Evolutionary conservation across 2,113 vertebrate genomes (phyloP), one percentile per base, ranked within the genome.

Genomic region (Oxygymnocypris stewartii): DNA sequence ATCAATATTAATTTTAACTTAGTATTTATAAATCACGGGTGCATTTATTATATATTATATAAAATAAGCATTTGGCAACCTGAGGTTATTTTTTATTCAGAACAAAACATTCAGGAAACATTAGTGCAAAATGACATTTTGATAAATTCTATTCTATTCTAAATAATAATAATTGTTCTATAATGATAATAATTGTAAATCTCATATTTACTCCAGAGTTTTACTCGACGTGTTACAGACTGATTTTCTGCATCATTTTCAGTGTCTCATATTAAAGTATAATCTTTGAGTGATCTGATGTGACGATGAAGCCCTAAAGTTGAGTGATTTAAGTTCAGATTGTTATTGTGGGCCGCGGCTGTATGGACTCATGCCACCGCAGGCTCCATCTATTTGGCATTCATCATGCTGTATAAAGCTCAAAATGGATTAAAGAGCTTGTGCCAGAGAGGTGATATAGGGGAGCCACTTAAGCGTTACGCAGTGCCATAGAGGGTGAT

Each of bases 401-500:
- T 78, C 79, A 85, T 82, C 71, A 77, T 82, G 47, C 20, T 84
- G 44, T 77, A 71, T 77, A 85, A 40, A 37, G 35, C 69, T 82
- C 57, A 88, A 47, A 86, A 85, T 78, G 77, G 77, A 87, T 90
- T 90, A 84, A 92, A 87, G 82, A 85, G 85, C 35, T 3, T 82
- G 83, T 89, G 86, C 85, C 79, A 89, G 87, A 28, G 65, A 89
- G 87, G 90, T 91, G 84, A 92, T 89, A 74, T 87, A 89, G 85
- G 86, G 87, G 82, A 42, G 47, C 59, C 76, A 87, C 91, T 90
- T 89, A 88, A 78, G 85, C 25, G 31, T 81, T 73, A 23, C 82
- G 85, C 84, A 37, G 86, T 91, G 90, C 92, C 90, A 92, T 88
- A 76, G 84, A 87, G 85, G 79, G 86, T 91, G 91, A 93, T 92